Conservation (phyloP, 2,888 invertebrate genomes). For the Lasioglossum pauxillum region DNA sequence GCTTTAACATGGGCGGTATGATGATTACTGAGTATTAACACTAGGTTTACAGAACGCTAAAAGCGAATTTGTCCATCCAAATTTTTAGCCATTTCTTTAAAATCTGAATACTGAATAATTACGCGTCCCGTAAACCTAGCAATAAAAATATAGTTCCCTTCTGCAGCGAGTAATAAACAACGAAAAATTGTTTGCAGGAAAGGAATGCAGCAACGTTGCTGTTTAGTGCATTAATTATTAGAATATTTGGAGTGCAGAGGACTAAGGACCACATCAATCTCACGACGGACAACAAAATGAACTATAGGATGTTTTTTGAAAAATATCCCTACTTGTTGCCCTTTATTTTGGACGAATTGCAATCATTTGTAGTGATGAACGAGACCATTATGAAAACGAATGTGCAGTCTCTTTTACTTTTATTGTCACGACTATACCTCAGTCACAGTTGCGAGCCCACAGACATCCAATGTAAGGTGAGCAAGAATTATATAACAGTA, state of each 20-base stretch:
- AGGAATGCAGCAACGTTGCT: conserved; percentile 94
- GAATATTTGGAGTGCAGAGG: conserved; percentile 94
- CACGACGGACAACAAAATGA: conserved; percentile 89
- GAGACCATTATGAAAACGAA: conserved; percentile 86
- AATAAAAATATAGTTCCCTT: conserved; percentile 7
- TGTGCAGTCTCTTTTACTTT: conserved; percentile 91
- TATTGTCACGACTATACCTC: conserved; percentile 92
- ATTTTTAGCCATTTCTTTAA: not conserved
- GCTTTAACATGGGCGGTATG: conserved; percentile 92
- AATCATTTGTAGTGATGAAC: conserved; percentile 76
- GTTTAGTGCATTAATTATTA: conserved; percentile 92
- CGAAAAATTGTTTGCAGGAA: conserved; percentile 86
- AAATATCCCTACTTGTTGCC: conserved; percentile 88
- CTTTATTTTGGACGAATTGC: conserved; percentile 86
- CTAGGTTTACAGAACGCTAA: not conserved
- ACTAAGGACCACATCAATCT: conserved; percentile 87
- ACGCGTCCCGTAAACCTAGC: too few species aligned
- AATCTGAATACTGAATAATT: not conserved
- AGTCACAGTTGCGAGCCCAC: conserved; percentile 88
- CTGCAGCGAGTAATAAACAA: conserved; percentile 5
- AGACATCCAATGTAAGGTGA: conserved; percentile 89
- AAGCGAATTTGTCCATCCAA: not conserved
- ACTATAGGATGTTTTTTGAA: conserved; percentile 92
- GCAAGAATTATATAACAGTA: conserved; percentile 4
- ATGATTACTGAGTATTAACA: conserved; percentile 50